A percentile compares a stretch with the other conserved stretches of the same genome.
These are phyloP conservation scores for Apantesis nais DNA, from an alignment of 2,888 invertebrate genomes.

Conservation along the genomic window DNA sequence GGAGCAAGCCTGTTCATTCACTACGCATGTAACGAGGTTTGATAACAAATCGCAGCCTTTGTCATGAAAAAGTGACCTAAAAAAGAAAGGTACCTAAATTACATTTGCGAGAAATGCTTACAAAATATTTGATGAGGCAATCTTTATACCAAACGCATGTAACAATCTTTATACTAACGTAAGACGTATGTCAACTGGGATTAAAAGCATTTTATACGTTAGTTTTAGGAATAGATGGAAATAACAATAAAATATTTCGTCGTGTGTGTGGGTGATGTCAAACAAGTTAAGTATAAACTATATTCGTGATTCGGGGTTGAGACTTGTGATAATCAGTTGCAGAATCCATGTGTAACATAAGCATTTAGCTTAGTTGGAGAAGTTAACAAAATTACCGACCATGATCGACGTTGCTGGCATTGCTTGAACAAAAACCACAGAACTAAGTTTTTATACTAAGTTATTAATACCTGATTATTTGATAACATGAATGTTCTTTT, in stretches of 20 bases:
- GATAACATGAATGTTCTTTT: too few species aligned
- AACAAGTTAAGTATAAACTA: too few species aligned
- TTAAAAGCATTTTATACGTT: not conserved
- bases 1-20: not conserved
- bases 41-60: conserved; percentile 1
- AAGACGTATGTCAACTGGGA: not conserved
- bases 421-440: too few species aligned
- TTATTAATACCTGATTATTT: too few species aligned
- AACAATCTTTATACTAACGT: not conserved
- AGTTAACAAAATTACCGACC: too few species aligned
- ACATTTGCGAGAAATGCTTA: not conserved
- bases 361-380: not conserved
- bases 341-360: not conserved
- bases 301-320: too few species aligned
- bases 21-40: not conserved
- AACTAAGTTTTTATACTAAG: too few species aligned
- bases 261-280: too few species aligned
- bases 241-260: too few species aligned
- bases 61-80: not conserved
- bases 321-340: too few species aligned
- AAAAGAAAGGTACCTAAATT: not conserved
- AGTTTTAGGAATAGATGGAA: too few species aligned
- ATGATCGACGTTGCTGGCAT: not conserved
- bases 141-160: not conserved
- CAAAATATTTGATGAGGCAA: conserved; percentile 1